Conservation (phyloP, 2,797 vertebrate genomes). For the Falco berigora region DNA sequence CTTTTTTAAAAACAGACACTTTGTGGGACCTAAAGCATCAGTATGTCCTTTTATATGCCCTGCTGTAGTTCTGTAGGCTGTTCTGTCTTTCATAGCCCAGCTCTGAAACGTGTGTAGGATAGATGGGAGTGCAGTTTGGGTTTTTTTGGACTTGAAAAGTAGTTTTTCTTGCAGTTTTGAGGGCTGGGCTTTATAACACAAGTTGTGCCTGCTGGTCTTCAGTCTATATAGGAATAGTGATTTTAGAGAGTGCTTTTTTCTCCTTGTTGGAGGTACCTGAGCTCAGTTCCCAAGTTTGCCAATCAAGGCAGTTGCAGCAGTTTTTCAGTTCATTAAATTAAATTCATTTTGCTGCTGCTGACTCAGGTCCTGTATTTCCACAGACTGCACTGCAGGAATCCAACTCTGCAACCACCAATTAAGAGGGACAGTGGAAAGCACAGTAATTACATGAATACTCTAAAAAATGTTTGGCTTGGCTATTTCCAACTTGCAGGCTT, state of each 20-base stretch:
- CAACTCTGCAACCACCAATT: background rate
- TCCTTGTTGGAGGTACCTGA: background rate
- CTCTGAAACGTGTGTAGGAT: background rate
- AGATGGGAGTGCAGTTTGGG: background rate
- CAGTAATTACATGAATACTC: background rate
- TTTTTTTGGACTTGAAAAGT: background rate
- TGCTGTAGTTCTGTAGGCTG: background rate
- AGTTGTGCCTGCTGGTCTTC: background rate
- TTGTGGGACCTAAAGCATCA: background rate
- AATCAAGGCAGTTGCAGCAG: background rate
- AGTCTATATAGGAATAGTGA: background rate
- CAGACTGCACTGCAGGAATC: background rate
- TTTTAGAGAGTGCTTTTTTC: rapidly evolving
- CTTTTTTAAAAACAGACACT: background rate
- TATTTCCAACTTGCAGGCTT: background rate
- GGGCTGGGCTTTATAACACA: background rate
- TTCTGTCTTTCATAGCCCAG: background rate
- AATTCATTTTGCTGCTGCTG: background rate
- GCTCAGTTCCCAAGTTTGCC: background rate
- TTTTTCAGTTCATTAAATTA: background rate
- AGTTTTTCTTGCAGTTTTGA: background rate
- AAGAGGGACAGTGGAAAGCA: background rate
- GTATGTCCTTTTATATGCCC: background rate
- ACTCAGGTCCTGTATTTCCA: background rate
- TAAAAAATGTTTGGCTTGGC: background rate